Percentiles rank a stretch among this genome's conserved stretches.
phyloP scores from a whole-genome alignment of 2,888 invertebrate genomes.

The Callinectes sapidus region DNA sequence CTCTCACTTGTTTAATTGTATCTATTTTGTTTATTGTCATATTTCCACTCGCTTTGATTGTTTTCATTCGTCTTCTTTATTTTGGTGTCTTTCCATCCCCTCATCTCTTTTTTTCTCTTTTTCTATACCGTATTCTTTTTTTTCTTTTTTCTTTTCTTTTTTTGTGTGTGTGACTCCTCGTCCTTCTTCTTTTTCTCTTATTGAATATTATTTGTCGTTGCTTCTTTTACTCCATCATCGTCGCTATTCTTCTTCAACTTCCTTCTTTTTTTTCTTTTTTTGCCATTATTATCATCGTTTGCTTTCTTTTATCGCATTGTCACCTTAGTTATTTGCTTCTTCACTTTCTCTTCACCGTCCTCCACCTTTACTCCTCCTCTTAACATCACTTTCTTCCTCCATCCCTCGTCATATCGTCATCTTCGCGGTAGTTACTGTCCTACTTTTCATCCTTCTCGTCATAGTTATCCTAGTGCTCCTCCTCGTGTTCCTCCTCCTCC shows the following conservation, averaged over 20 bases:
- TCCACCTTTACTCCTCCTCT: background rate
- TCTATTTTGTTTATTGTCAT: no score
- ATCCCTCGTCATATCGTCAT: background rate
- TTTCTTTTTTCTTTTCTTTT: background rate
- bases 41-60: no score
- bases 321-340: background rate
- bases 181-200: background rate
- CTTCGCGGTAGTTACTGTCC: background rate
- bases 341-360: background rate
- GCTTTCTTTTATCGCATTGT: background rate
- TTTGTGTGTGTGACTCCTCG: background rate
- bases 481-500: background rate
- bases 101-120: no score
- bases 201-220: background rate
- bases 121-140: no score
- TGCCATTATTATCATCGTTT: background rate
- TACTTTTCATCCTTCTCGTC: background rate
- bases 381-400: background rate
- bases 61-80: no score
- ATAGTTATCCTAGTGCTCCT: background rate
- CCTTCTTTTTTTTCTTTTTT: background rate
- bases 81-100: no score
- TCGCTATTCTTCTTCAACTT: background rate
- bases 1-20: no score
- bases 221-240: background rate